These are phyloP conservation scores for Chloroclystis v-ata DNA, from an alignment of 2,888 invertebrate genomes.

Conservation along the genomic window DNA sequence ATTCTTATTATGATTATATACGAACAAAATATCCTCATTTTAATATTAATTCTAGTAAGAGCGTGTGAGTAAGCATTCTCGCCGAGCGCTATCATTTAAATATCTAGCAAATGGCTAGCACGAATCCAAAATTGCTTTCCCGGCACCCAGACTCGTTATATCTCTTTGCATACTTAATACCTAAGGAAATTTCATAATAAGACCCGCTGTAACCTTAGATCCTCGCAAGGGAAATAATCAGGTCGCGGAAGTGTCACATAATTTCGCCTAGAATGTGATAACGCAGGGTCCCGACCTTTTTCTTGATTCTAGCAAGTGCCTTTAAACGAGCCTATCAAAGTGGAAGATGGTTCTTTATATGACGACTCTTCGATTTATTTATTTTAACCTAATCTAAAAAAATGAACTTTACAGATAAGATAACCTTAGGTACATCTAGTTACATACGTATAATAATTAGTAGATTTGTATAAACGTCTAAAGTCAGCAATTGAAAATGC, in stretches of 20 bases:
- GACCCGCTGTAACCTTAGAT: slow-evolving; percentile 22
- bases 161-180: slow-evolving; percentile 30
- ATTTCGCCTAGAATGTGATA: slow-evolving; percentile 18
- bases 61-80: background rate
- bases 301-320: background rate
- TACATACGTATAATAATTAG: no score
- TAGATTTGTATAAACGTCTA: no score
- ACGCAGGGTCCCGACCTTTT: background rate
- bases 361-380: no score
- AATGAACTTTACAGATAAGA: no score
- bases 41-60: no score
- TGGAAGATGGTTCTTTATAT: no score
- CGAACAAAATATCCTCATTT: no score
- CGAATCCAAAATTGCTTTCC: slow-evolving; percentile 19
- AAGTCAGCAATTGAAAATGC: no score
- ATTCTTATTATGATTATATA: no score
- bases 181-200: slow-evolving; percentile 30
- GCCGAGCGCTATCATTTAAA: background rate
- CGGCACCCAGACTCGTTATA: slow-evolving; percentile 21
- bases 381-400: no score
- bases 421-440: no score
- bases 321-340: no score
- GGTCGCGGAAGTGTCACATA: slow-evolving; percentile 25
- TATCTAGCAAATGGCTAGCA: slow-evolving; percentile 10
- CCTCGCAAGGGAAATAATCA: slow-evolving; percentile 21